Conservation (phyloP, 2,113 vertebrate genomes). For the Mungos mungo region DNA sequence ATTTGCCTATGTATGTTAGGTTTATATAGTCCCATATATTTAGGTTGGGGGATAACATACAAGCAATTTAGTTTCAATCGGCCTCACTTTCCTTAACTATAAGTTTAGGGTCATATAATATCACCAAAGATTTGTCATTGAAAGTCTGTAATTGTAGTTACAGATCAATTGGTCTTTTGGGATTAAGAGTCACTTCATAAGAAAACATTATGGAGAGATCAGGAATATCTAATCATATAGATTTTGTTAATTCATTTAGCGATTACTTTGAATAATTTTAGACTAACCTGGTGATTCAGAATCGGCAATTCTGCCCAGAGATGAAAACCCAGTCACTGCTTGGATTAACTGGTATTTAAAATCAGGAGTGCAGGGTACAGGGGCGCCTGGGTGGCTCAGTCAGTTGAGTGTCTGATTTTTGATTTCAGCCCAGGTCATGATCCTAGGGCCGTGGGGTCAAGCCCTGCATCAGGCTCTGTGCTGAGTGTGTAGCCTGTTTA, state of each 20-base stretch:
- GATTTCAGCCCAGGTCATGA: too few relatives aligned
- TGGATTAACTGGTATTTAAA: constrained; percentile 23
- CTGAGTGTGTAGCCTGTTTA: too few relatives aligned
- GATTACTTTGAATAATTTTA: background rate
- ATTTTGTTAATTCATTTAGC: background rate
- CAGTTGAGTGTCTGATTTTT: too few relatives aligned
- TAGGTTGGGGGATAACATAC: background rate
- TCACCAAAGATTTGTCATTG: background rate
- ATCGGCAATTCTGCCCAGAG: background rate
- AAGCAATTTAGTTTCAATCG: background rate
- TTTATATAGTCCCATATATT: background rate
- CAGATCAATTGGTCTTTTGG: background rate
- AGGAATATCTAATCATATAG: background rate
- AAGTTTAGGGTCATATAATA: background rate
- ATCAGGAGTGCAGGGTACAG: background rate
- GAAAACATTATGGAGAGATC: background rate
- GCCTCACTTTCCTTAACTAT: background rate
- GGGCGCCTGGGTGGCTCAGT: too few relatives aligned
- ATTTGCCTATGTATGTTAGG: background rate
- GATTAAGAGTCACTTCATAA: background rate
- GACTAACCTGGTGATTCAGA: background rate
- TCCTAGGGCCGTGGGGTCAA: too few relatives aligned
- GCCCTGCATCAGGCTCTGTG: too few relatives aligned
- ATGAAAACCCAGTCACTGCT: background rate
- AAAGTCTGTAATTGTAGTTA: background rate